These are phyloP conservation scores for Pristionchus fissidentatus DNA, from an alignment of 2,888 invertebrate species.

Conservation along the genomic window DNA sequence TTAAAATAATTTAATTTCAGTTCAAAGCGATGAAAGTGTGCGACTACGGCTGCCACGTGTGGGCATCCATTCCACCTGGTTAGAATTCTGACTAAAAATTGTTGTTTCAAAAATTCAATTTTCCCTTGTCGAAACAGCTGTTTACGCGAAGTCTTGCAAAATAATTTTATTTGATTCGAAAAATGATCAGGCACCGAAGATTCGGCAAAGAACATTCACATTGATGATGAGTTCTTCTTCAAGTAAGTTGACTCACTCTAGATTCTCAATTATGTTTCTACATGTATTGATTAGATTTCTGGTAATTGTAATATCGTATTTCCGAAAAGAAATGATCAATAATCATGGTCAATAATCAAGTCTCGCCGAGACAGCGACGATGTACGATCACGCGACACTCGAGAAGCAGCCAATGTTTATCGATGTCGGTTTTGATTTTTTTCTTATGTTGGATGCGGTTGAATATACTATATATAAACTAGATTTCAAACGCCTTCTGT, in stretches of 20 bases:
- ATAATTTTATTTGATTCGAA: background rate
- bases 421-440: background rate
- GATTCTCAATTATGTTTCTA: background rate
- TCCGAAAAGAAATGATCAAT: background rate
- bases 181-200: conserved; percentile 18
- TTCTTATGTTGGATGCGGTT: background rate
- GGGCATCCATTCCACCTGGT: conserved; percentile 28
- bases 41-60: conserved; percentile 34
- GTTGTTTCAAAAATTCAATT: background rate
- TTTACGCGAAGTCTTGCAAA: no score
- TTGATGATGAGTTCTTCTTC: conserved; percentile 38
- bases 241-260: background rate
- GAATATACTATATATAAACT: no score
- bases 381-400: background rate
- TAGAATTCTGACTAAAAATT: background rate
- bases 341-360: background rate
- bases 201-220: conserved; percentile 5
- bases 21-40: conserved; percentile 22
- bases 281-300: background rate
- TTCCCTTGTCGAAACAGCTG: no score
- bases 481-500: no score
- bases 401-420: conserved; percentile 23
- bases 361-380: background rate
- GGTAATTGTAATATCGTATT: background rate
- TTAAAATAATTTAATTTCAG: background rate